phyloP scores from a whole-genome alignment of 2,888 invertebrate genomes.

The Fabriciana adippe region DNA sequence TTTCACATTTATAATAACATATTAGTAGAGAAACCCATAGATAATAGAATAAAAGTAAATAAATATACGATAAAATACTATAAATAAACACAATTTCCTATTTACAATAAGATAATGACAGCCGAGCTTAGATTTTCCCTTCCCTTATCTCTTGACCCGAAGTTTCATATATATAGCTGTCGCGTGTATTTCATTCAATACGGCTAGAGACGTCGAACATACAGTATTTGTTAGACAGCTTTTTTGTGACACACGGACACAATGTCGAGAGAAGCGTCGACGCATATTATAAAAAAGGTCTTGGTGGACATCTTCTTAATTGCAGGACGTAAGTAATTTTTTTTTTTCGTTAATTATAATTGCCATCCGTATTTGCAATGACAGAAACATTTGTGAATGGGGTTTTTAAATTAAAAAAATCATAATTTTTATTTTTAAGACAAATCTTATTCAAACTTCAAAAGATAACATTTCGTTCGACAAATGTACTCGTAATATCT shows the following conservation, averaged over 20 bases:
- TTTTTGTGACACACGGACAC: slow-evolving; percentile 3
- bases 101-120: slow-evolving; percentile 22
- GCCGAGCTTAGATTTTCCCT: slow-evolving; percentile 21
- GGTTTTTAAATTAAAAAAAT: too few relatives aligned
- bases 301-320: slow-evolving; percentile 32
- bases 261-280: slow-evolving; percentile 28
- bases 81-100: slow-evolving; percentile 29
- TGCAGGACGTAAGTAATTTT: slow-evolving; percentile 25
- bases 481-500: too few relatives aligned
- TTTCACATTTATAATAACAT: too few relatives aligned
- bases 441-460: not conserved
- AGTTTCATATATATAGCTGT: slow-evolving; percentile 19
- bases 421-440: not conserved
- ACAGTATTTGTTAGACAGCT: not conserved
- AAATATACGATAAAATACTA: not conserved
- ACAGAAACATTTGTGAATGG: too few relatives aligned
- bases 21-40: too few relatives aligned
- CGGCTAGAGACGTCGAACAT: slow-evolving; percentile 2
- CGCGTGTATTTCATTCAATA: slow-evolving; percentile 3
- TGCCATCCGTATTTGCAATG: too few relatives aligned
- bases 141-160: slow-evolving; percentile 23
- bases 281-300: slow-evolving; percentile 30
- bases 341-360: not conserved
- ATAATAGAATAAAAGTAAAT: not conserved
- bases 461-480: not conserved